Evolutionary conservation across 2,888 invertebrate genomes (phyloP), one percentile per base, ranked within the genome.

Genomic region (Ochropleura plecta): DNA sequence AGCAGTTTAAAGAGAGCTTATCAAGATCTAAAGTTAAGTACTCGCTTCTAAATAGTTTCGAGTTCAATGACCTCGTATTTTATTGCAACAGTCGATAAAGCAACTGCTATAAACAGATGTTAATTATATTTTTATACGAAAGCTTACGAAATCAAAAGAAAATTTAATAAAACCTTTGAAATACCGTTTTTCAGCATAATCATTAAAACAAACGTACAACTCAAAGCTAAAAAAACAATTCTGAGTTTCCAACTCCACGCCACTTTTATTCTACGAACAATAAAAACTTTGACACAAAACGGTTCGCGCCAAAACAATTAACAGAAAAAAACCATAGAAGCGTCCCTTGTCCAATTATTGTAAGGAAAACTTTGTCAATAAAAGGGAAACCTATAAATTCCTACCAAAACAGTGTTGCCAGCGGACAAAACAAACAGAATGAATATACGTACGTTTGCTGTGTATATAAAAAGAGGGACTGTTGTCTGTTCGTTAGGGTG

Each of bases 401-500:
- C 88, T 90, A 92, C 92, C 91, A 92, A 92, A 93, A 93, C 91
- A 92, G 89, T 89, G 87, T 85, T 88, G 78, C 85, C 89, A 91
- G 89, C 87, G 88, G 65, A 81, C 82, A 94, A 95, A 94, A 94
- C 93, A 95, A 95, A 95, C 93, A 94, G 92, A 91, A 91, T 87
- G 86, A 89, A 89, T 88, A 84, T 89, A 90, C 88, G 80, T 91
- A 90, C 85, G 86, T 88, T 85, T 20, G 64, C 59, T 82, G 77
- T 87, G 88, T 90, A 88, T 89, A 92, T 81, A 81, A 81, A 90
- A 91, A 91, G 90, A 88, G 90, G 87, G 85, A 85, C 84, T 83
- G 86, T 83, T 86, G 86, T 88, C 86, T 83, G 93, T 95, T 95
- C 95, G 95, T 96, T 96, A 96, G 95, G 94, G 93, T 91, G 94